A percentile compares a stretch with the other conserved stretches of the same genome.
These are phyloP conservation scores for Enteromius thamalakanensis DNA, from an alignment of 2,797 vertebrate species.

Conservation along the genomic window DNA sequence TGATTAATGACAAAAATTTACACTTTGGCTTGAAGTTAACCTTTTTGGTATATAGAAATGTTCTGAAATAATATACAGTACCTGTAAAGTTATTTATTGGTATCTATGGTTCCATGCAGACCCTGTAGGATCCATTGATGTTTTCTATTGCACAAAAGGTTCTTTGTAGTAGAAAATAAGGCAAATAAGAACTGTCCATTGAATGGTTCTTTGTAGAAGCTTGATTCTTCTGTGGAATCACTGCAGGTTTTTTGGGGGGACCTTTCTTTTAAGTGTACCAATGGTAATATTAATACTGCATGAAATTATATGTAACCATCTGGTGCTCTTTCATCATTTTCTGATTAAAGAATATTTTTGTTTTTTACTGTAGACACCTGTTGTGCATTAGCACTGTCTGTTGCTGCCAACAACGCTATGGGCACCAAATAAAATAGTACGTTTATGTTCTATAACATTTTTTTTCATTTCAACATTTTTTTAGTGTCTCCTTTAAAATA, in stretches of 20 bases:
- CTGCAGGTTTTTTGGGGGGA: not conserved
- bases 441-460: no score
- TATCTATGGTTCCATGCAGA: not conserved
- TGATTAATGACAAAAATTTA: no score
- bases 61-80: not conserved
- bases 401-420: no score
- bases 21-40: not conserved
- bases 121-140: not conserved
- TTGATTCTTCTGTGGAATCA: not conserved
- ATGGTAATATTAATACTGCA: not conserved
- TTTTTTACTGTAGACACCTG: no score
- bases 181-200: not conserved
- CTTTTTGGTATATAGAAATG: not conserved
- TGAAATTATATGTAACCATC: not conserved
- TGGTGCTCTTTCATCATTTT: not conserved
- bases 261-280: not conserved
- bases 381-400: no score
- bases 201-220: not conserved
- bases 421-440: no score
- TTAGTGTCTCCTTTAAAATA: not conserved
- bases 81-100: not conserved
- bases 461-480: no score
- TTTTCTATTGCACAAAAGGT: not conserved
- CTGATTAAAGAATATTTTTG: no score
- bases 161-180: not conserved